Evolutionary conservation across 1,140 invertebrate species (phyloP).

Genomic region (Drosophila pseudoobscura): DNA sequence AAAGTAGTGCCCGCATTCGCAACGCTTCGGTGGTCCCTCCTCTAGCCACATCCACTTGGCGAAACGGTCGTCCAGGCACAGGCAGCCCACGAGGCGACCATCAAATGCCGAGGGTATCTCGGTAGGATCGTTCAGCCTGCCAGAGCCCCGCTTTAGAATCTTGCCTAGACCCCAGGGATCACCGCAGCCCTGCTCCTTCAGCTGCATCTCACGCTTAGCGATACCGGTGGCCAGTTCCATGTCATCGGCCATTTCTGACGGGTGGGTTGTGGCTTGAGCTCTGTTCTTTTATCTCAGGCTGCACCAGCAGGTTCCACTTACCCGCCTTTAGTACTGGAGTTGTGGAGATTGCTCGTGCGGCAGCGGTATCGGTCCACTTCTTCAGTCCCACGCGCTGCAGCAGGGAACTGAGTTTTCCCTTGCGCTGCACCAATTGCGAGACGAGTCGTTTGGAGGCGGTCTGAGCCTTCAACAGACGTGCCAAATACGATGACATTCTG

Average conservation of each 20-base stretch:
- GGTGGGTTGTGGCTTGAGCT: not conserved
- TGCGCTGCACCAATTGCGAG: slow-evolving; percentile 57
- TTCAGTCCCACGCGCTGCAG: slow-evolving; percentile 46
- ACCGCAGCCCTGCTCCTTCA: slow-evolving; percentile 91
- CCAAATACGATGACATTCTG: slow-evolving; percentile 62
- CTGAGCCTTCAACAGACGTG: slow-evolving; percentile 41
- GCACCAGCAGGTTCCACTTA: slow-evolving; percentile 25
- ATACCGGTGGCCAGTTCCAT: slow-evolving; percentile 95
- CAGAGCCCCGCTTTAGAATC: slow-evolving; percentile 88
- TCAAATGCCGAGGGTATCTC: slow-evolving; percentile 94
- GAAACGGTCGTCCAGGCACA: slow-evolving; percentile 94
- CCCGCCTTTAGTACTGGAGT: slow-evolving; percentile 44
- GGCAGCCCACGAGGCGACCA: slow-evolving; percentile 94
- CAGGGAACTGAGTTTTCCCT: slow-evolving; percentile 40
- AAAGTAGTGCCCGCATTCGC: slow-evolving; percentile 98
- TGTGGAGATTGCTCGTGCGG: slow-evolving; percentile 51
- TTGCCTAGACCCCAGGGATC: slow-evolving; percentile 93
- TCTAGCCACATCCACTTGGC: slow-evolving; percentile 97
- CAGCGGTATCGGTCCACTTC: slow-evolving; percentile 8
- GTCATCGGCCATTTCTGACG: slow-evolving; percentile 88
- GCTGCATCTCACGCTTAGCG: slow-evolving; percentile 94
- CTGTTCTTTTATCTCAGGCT: slow-evolving; percentile 46
- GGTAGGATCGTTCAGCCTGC: slow-evolving; percentile 93
- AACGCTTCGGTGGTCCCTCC: slow-evolving; percentile 92
- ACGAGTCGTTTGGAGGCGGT: slow-evolving; percentile 59